Conservation (phyloP, 2,797 vertebrate species). For the Notolepis coatsorum region DNA sequence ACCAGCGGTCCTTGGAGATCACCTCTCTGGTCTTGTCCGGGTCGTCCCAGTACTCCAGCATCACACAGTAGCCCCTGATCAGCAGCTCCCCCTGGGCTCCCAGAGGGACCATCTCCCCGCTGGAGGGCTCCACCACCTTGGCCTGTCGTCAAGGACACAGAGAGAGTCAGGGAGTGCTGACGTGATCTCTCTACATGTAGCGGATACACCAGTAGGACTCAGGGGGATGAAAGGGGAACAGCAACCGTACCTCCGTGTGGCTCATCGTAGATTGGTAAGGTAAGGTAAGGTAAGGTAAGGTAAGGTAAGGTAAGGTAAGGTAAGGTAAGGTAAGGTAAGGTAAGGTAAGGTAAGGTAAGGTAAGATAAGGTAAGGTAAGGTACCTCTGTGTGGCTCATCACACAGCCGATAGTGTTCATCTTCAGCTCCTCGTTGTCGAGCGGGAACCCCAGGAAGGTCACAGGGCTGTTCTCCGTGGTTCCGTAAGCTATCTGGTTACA, state of each 20-base stretch:
- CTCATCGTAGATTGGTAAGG: too few relatives aligned
- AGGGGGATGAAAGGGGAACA: too few relatives aligned
- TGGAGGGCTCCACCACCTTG: constrained; percentile 82
- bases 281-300: too few relatives aligned
- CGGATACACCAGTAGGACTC: too few relatives aligned
- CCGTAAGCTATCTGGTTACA: constrained; percentile 84
- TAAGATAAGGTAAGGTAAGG: not conserved
- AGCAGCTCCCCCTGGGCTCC: constrained; percentile 86
- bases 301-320: too few relatives aligned
- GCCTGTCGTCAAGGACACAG: constrained; percentile 74
- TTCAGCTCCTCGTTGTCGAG: constrained; percentile 78
- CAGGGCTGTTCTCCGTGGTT: constrained; percentile 91
- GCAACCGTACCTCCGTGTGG: too few relatives aligned
- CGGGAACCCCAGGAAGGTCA: constrained; percentile 86
- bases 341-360: not conserved
- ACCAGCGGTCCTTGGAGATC: constrained; percentile 84
- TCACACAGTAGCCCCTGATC: constrained; percentile 89
- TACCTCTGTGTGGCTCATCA: constrained; percentile 91
- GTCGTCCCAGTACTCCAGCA: constrained; percentile 90
- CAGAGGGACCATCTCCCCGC: constrained; percentile 73
- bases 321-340: too few relatives aligned
- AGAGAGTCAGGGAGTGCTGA: not conserved
- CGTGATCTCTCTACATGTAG: not conserved
- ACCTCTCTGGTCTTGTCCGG: constrained; percentile 79
- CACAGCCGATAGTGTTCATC: constrained; percentile 81